Conservation (phyloP, 1,140 invertebrate species). For the Calycopis cecrops region DNA sequence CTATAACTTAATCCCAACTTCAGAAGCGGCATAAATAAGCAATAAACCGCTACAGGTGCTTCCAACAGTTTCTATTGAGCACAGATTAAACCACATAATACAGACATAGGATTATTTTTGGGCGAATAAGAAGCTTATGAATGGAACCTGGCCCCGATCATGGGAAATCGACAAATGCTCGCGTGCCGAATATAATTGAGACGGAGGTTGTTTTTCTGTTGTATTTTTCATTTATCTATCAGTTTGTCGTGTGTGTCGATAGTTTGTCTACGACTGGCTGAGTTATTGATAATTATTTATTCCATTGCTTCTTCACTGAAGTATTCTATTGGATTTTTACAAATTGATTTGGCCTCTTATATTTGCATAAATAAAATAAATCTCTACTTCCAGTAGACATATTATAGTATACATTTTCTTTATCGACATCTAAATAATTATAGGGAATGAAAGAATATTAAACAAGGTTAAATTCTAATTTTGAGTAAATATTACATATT, state of each 20-base stretch:
- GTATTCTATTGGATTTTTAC: too few species aligned
- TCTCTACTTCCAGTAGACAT: too few species aligned
- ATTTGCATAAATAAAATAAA: too few species aligned
- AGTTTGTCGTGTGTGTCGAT: constrained; percentile 44
- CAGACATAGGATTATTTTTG: constrained; percentile 33
- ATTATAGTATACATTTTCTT: too few species aligned
- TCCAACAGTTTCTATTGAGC: constrained; percentile 41
- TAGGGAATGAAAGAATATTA: too few species aligned
- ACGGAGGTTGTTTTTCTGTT: constrained; percentile 39
- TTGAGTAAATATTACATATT: too few species aligned
- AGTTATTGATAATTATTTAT: constrained; percentile 8
- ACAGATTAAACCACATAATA: constrained; percentile 34
- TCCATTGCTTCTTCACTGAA: not conserved
- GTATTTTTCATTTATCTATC: constrained; percentile 50
- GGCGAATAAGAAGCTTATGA: constrained; percentile 21
- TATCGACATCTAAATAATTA: too few species aligned
- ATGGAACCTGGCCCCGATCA: constrained; percentile 33
- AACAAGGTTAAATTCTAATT: too few species aligned
- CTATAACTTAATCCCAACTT: constrained; percentile 69
- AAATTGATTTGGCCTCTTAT: too few species aligned
- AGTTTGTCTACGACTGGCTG: constrained; percentile 32
- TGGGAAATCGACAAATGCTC: constrained; percentile 57
- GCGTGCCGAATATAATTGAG: constrained; percentile 58
- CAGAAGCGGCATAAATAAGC: constrained; percentile 65
- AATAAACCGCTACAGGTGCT: constrained; percentile 66